Evolutionary conservation across 2,113 vertebrate genomes (phyloP), one percentile per base, ranked within the genome.

Genomic region (Phylloscopus trochiloides): DNA sequence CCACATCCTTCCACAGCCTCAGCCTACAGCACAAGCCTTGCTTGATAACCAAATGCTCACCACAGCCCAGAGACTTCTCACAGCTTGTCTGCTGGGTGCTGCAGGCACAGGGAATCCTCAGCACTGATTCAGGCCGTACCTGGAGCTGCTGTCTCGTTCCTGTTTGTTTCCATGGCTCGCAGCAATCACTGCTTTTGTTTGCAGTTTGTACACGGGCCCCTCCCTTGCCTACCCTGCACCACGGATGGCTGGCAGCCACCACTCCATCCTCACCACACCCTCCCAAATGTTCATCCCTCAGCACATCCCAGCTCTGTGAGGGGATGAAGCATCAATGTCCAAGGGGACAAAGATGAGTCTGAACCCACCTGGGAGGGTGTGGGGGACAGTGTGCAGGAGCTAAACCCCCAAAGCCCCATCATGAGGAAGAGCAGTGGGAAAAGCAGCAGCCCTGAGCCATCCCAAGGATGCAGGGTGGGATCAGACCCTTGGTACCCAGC

Each of bases 401-500:
- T 16, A 2, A 1, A 3, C 21, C 4, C 29, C 52, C 38, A 4
- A 76, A 36, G 20, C 4, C 24, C 47, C 3, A 1, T 17, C 28
- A 19, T 0, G 0, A 74, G 45, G 50, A 29, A 12, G 21, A 42
- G n/a, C 1, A 9, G 28, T 17, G 31, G 62, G 38, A 17, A 20
- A 62, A 86, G 61, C 5, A 1, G 38, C 58, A 34, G 26, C 45
- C 45, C 48, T 70, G n/a, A 38, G 25, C 26, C 16, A 32, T 8
- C 31, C 62, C 4, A 1, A 15, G 54, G 81, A 45, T 12, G 29
- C 29, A 13, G 25, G 0, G 14, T 17, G 45, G 45, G 31, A 77
- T 19, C 43, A 10, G 24, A 13, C 11, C 50, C 29, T 63, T 2
- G 4, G 48, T 11, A 15, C 20, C 31, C 14, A 0, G 5, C 65